Conservation (phyloP, 2,113 vertebrate genomes). For the Sigmodon hispidus region DNA sequence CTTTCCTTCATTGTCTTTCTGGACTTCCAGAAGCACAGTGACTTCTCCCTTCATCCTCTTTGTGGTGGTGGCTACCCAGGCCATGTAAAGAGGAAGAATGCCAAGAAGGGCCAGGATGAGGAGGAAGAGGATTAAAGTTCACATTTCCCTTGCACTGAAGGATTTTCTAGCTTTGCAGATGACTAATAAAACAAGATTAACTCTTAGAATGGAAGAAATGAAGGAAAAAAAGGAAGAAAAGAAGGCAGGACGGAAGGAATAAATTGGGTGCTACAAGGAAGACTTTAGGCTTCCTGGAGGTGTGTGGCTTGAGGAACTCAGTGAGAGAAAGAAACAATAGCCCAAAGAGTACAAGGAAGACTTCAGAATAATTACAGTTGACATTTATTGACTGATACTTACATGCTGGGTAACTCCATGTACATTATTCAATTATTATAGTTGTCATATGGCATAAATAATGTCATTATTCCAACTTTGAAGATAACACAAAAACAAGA, state of each 20-base stretch:
- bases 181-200: conserved; percentile 7
- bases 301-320: not conserved
- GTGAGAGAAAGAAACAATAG: not conserved
- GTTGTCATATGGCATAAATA: not conserved
- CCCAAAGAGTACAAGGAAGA: not conserved
- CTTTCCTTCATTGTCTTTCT: conserved; percentile 94
- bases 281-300: not conserved
- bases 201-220: not conserved
- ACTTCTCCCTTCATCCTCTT: conserved; percentile 94
- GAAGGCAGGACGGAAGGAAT: rapidly evolving
- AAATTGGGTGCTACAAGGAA: not conserved
- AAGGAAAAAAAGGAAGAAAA: not conserved
- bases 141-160: rapidly evolving
- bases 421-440: not conserved
- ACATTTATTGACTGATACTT: not conserved
- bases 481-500: not conserved
- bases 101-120: conserved; percentile 95
- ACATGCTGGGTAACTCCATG: too few relatives aligned
- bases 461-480: not conserved
- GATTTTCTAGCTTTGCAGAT: not conserved
- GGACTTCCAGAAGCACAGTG: conserved; percentile 96
- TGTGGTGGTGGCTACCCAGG: conserved; percentile 93
- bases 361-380: not conserved
- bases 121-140: conserved; percentile 93
- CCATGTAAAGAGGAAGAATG: conserved; percentile 95